Conservation (phyloP, 2,113 vertebrate genomes). For the Nothobranchius furzeri region DNA sequence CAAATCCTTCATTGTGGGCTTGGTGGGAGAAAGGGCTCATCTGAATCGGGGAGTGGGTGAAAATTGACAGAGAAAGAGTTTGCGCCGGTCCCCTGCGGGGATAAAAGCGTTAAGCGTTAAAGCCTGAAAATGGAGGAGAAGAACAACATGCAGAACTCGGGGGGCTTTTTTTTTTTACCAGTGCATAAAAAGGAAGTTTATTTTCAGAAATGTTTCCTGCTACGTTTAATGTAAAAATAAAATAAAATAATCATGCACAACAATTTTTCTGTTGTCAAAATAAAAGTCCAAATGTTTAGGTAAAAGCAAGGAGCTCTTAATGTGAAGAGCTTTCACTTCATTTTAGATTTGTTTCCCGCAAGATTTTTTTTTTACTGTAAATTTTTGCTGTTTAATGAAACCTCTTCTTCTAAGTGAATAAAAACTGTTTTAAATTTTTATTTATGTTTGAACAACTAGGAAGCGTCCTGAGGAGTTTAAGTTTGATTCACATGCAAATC, state of each 20-base stretch:
- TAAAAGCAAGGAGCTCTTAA: no score
- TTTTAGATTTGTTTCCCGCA: not conserved
- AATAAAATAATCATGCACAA: slow-evolving; percentile 9
- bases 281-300: not conserved
- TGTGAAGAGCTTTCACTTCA: no score
- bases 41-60: slow-evolving; percentile 80
- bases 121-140: slow-evolving; percentile 73
- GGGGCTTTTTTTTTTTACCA: slow-evolving; percentile 50
- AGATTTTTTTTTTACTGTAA: not conserved
- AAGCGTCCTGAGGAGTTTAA: not conserved
- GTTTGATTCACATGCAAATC: slow-evolving; percentile 55
- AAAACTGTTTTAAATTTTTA: not conserved
- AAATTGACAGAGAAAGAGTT: slow-evolving; percentile 81
- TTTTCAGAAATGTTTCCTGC: slow-evolving; percentile 58
- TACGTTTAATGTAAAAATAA: slow-evolving; percentile 25
- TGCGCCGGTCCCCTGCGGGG: slow-evolving; percentile 71
- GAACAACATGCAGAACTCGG: slow-evolving; percentile 64
- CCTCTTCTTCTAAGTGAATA: no score
- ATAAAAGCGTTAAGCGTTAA: slow-evolving; percentile 75
- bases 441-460: no score
- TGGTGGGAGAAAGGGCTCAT: slow-evolving; percentile 72
- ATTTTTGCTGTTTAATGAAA: no score
- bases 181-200: slow-evolving; percentile 69
- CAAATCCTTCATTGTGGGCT: slow-evolving; percentile 77
- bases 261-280: slow-evolving; percentile 32